Base-by-base conservation (phyloP, 64 coral and sea anemone species). In the Acropora yongei region DNA sequence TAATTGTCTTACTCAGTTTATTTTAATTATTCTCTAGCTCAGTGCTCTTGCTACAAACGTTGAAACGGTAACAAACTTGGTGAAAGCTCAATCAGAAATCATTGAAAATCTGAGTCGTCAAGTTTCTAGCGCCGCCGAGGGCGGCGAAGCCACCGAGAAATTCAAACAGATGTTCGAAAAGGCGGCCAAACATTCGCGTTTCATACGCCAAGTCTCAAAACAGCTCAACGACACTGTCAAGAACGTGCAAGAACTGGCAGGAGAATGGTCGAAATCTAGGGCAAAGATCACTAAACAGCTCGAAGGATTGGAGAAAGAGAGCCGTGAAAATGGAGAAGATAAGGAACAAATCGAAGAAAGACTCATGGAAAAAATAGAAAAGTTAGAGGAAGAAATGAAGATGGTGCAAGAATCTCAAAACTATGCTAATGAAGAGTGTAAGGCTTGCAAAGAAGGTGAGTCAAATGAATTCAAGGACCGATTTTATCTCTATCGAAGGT, bases 101-200 rank as follows among this genome's bases (percentile, higher is more conserved):
- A 86, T 86, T 51, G 80, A 92, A 68, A 86, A 84, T 60, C 81
- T 92, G 9, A 76, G 72, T 74, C 83, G 78, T 12, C 90, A 92
- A 83, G 68, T 92, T 5, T 41, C 82, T 5, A 76, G 55, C 68
- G 10, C 8, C 73, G 43, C 80, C 60, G 16, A 74, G 72, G 74
- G 79, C 50, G 65, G 3, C 76, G 72, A 57, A 14, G 58, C 61
- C 4, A 72, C 86, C n/a, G 41, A 30, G 17, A 39, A 86, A 17
- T 72, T 85, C 65, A 72, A 85, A 72, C 63, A 71, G 39, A 44
- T 85, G 18, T 85, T 85, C 39, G 60, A 85, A 16, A 72, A 71
- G 82, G 5, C 72, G 9, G 82, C 82, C 4, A 85, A 69, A 11
- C 63, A 85, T 11, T 48, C 82, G 7, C 66, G 18, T 2, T 68